Evolutionary conservation across 2,113 vertebrate species (phyloP).

Genomic region (Leptosomus discolor): DNA sequence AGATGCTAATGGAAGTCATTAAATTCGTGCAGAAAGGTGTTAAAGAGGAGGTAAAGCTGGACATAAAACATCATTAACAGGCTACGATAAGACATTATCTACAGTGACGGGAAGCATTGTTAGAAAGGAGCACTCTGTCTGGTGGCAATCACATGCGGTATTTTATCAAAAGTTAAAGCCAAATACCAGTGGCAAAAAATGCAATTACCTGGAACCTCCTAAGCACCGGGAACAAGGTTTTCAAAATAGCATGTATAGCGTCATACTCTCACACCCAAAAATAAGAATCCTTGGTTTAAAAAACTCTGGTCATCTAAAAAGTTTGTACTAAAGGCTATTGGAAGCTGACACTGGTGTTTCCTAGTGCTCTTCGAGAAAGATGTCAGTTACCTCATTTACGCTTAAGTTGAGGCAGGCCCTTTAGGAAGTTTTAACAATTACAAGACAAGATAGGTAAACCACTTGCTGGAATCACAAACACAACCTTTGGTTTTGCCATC

Average conservation of each 20-base stretch:
- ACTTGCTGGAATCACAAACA: neutral
- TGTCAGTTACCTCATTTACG: neutral
- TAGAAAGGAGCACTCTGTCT: neutral
- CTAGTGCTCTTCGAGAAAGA: neutral
- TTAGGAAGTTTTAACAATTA: neutral
- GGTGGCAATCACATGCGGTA: neutral
- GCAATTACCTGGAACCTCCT: neutral
- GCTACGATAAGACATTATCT: neutral
- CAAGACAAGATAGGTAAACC: neutral
- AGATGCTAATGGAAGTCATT: neutral
- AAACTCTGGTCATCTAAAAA: neutral
- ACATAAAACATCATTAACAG: neutral
- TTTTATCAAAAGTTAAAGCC: neutral
- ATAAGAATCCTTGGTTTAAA: neutral
- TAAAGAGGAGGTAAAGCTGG: neutral
- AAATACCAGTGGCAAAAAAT: neutral
- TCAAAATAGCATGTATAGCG: neutral
- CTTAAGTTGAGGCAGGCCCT: neutral
- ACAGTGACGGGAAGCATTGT: neutral
- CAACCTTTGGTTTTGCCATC: neutral
- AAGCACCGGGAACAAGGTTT: neutral
- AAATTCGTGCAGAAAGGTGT: neutral
- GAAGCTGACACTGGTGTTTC: neutral
- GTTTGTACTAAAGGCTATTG: neutral
- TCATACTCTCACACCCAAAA: neutral